Evolutionary conservation across 1,140 invertebrate species (phyloP), one percentile per base, ranked within the genome.

Genomic region (Archivesica marissinica): DNA sequence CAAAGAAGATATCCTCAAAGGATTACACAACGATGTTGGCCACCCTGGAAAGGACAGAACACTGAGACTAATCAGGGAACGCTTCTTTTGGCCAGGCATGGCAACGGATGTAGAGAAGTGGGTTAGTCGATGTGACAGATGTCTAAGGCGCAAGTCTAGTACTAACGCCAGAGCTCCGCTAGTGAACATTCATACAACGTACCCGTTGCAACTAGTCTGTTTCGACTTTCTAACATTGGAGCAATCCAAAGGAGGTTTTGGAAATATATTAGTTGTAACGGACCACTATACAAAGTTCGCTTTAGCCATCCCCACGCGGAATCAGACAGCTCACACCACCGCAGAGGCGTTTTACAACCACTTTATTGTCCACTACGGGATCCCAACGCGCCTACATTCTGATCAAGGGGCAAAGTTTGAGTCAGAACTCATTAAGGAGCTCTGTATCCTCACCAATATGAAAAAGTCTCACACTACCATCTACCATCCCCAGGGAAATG

Each of bases 341-440:
- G 77, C 77, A 17, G 77, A 82, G 74, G 64, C 64, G 9, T 30
- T 84, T 23, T 84, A 38, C 44, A 54, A 84, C 23, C 20, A 82
- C 13, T 61, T 87, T 39, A 77, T 87, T 52, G 41, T 83, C 4
- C 86, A 77, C 20, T 87, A 87, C 30, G 86, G 80, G 17, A 66
- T 82, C 17, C 78, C 85, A 28, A 30, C 41, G 39, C 17, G 35
- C 13, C 33, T 84, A 11, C 81, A 78, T 35, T 78, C 74, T 13
- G 82, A 86, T 47, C 84, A 86, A 47, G 59, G 77, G 25, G 20
- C 38, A 17, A 81, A 81, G 50, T 86, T 86, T 59, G 84, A 86
- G 59, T 59, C 47, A 1, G 38, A 61, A 23, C 17, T 86, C 30
- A 84, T 84, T 28, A 54, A 84, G 52, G 70, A 84, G 33, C 20